These are phyloP conservation scores for Microcebus griseorufus DNA, from an alignment of 2,113 vertebrate genomes.

Conservation along the genomic window DNA sequence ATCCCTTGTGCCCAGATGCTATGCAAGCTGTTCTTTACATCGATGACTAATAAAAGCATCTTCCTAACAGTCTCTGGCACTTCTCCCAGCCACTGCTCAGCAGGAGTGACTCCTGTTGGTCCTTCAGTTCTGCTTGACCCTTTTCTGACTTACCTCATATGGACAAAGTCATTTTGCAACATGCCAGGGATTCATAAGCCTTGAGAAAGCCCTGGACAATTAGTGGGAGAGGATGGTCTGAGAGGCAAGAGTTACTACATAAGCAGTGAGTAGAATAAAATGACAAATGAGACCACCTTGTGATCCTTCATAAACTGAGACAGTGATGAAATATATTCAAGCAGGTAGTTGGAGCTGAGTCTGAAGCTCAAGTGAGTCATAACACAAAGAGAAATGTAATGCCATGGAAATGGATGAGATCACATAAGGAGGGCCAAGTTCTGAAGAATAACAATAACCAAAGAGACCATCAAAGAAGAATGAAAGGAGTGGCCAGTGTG, in stretches of 20 bases:
- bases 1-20: neutral
- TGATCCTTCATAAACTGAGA: conserved; percentile 32
- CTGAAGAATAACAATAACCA: neutral
- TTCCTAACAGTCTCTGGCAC: conserved; percentile 22
- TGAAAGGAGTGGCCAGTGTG: neutral
- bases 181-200: neutral
- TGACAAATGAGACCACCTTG: neutral
- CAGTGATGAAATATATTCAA: conserved; percentile 10
- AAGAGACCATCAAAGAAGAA: neutral
- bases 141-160: conserved; percentile 38
- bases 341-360: neutral
- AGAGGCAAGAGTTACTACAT: neutral
- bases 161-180: conserved; percentile 39
- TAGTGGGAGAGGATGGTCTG: neutral
- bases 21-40: conserved; percentile 14
- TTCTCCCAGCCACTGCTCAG: conserved; percentile 43
- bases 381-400: conserved; percentile 26
- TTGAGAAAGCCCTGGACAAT: neutral
- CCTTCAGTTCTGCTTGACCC: conserved; percentile 38
- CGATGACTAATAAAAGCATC: conserved; percentile 44
- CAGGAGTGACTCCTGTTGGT: conserved; percentile 52
- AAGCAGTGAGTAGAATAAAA: neutral
- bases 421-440: neutral
- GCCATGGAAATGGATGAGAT: neutral
- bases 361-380: neutral